Conservation (phyloP, 2,113 vertebrate genomes). For the Pygoscelis adeliae region DNA sequence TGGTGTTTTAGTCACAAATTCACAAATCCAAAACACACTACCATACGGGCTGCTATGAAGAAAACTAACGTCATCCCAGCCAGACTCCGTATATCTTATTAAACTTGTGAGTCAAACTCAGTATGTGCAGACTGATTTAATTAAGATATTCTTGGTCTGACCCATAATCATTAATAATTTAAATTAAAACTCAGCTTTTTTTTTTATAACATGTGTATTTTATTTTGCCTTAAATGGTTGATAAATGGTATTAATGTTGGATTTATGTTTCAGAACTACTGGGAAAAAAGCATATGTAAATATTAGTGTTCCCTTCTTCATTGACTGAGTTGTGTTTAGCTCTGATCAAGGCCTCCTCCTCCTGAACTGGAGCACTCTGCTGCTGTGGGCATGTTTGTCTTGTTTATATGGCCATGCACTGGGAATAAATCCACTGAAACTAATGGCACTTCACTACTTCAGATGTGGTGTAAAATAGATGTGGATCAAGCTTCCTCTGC, state of each 20-base stretch:
- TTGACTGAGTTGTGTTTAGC: not conserved
- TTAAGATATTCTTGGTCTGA: slow-evolving; percentile 47
- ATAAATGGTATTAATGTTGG: not conserved
- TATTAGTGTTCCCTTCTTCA: not conserved
- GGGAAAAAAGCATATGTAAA: not conserved
- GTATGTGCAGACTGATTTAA: slow-evolving; percentile 52
- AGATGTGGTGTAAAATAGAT: not conserved
- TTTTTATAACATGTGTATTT: not conserved
- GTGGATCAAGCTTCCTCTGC: not conserved
- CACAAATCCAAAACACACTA: not conserved
- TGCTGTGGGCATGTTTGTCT: not conserved
- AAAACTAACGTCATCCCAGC: not conserved
- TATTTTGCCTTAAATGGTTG: slow-evolving; percentile 38
- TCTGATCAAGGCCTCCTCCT: not conserved
- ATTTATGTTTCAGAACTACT: slow-evolving; percentile 26
- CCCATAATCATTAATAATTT: slow-evolving; percentile 22
- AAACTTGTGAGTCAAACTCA: not conserved
- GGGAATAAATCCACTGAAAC: not conserved
- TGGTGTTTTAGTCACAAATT: not conserved
- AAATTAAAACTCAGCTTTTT: slow-evolving; percentile 31
- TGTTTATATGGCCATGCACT: not conserved
- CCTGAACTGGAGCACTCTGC: not conserved
- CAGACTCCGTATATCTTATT: not conserved
- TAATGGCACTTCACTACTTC: not conserved
- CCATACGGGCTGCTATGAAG: not conserved